A percentile compares a stretch with the other conserved stretches of the same genome.
phyloP scores from a whole-genome alignment of 2,113 vertebrate genomes.

The Bufo bufo region DNA sequence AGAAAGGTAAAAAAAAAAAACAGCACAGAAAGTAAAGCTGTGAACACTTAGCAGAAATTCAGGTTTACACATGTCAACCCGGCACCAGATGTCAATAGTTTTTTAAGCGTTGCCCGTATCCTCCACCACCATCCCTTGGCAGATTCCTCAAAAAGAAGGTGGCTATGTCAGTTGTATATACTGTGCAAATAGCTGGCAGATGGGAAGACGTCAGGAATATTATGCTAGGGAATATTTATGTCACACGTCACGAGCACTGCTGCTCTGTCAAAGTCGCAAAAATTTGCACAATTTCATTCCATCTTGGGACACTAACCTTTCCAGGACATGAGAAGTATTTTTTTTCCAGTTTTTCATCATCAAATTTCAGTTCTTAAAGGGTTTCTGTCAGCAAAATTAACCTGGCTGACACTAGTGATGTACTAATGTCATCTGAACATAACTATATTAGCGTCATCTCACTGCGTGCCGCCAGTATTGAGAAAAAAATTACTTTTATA shows the following conservation, averaged over 20 bases:
- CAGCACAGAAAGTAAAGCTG: slow-evolving; percentile 4
- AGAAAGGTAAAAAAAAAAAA: not conserved
- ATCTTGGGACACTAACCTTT: too few species aligned
- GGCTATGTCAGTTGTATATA: slow-evolving; percentile 36
- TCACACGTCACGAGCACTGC: not conserved
- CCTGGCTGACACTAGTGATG: too few species aligned
- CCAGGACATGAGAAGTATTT: too few species aligned
- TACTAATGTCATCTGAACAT: too few species aligned
- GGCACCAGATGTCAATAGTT: not conserved
- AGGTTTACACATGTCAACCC: slow-evolving; percentile 32
- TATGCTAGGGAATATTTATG: slow-evolving; percentile 11
- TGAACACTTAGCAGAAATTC: slow-evolving; percentile 14
- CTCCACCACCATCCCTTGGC: not conserved
- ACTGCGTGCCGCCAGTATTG: too few species aligned
- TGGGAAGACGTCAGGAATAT: slow-evolving; percentile 12
- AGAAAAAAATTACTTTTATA: too few species aligned
- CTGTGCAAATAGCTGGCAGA: slow-evolving; percentile 25
- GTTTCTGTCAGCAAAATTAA: too few species aligned
- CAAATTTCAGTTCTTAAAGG: too few species aligned
- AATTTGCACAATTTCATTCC: not conserved
- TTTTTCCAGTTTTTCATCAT: too few species aligned
- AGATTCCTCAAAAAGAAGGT: slow-evolving; percentile 9
- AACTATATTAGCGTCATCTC: too few species aligned
- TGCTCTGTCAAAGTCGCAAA: not conserved
- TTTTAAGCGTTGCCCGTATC: not conserved